A percentile compares a stretch with the other conserved stretches of the same genome.
These are phyloP conservation scores for Cecidostiba fungosa DNA, from an alignment of 2,888 invertebrate species.

Conservation along the genomic window DNA sequence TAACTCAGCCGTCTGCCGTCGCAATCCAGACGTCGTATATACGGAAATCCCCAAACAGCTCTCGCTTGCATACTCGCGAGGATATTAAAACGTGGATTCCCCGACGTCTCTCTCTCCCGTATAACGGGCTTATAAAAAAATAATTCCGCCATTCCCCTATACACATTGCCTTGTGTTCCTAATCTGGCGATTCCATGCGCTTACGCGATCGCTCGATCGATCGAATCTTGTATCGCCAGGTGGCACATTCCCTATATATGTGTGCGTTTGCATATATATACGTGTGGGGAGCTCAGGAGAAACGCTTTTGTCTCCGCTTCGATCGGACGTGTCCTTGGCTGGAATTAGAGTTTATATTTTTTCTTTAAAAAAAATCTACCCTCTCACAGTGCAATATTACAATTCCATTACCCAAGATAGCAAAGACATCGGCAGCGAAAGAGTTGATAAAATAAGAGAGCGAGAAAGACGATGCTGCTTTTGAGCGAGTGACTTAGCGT, in stretches of 20 bases:
- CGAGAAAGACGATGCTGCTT: conserved; percentile 37
- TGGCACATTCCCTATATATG: background rate
- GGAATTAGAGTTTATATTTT: background rate
- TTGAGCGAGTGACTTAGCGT: conserved; percentile 39
- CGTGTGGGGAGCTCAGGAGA: background rate
- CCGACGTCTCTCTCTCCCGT: background rate
- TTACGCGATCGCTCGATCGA: conserved; percentile 39
- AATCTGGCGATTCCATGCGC: conserved; percentile 38
- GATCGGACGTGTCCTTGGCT: background rate
- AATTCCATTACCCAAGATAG: background rate
- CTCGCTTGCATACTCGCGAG: background rate
- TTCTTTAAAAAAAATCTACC: background rate
- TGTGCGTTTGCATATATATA: background rate
- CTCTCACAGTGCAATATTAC: background rate
- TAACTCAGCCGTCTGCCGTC: background rate
- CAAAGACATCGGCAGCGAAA: conserved; percentile 12
- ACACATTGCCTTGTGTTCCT: background rate
- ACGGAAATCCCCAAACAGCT: background rate
- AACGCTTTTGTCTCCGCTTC: background rate
- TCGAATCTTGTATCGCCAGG: conserved; percentile 15
- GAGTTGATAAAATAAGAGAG: conserved; percentile 38
- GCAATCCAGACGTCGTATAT: background rate
- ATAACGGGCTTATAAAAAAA: conserved; percentile 23
- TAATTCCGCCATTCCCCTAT: conserved; percentile 16
- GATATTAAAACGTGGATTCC: conserved; percentile 8